Percentiles rank a stretch among this genome's conserved stretches.
Evolutionary conservation across 1,140 invertebrate species (phyloP).

Genomic region (Coenobita brevimanus): DNA sequence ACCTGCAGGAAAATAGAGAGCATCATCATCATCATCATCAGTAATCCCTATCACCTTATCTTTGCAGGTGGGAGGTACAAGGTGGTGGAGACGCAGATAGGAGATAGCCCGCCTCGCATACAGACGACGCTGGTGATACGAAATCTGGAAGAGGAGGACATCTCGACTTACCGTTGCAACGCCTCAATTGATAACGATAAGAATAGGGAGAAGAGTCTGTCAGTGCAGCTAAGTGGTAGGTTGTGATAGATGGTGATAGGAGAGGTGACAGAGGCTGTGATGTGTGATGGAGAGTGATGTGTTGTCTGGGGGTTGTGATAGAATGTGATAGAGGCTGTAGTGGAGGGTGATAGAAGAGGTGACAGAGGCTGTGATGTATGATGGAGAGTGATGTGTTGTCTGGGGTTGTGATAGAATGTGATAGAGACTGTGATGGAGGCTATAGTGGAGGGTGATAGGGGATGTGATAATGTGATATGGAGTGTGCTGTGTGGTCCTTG

Average conservation of each 20-base stretch:
- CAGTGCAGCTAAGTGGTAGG: slow-evolving; percentile 65
- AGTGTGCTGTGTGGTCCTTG: too few relatives aligned
- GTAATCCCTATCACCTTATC: too few relatives aligned
- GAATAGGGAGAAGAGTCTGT: slow-evolving; percentile 58
- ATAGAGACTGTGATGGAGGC: neutral
- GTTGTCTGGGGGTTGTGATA: too few relatives aligned
- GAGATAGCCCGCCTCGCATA: slow-evolving; percentile 55
- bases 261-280: neutral
- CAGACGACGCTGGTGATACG: slow-evolving; percentile 53
- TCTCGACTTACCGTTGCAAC: slow-evolving; percentile 62
- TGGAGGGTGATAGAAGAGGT: neutral
- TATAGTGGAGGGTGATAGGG: neutral
- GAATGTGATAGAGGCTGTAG: neutral
- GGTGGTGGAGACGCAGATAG: slow-evolving; percentile 55
- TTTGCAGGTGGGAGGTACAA: slow-evolving; percentile 48
- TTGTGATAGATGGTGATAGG: neutral
- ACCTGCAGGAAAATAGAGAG: too few relatives aligned
- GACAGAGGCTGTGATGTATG: neutral
- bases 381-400: too few relatives aligned
- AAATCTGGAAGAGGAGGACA: slow-evolving; percentile 35
- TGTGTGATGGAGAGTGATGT: too few relatives aligned
- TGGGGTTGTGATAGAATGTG: too few relatives aligned
- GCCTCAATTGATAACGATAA: slow-evolving; percentile 66
- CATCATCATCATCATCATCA: too few relatives aligned
- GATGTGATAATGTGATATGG: neutral